Evolutionary conservation across 2,888 invertebrate genomes (phyloP).

Genomic region (Drosophila anceps): DNA sequence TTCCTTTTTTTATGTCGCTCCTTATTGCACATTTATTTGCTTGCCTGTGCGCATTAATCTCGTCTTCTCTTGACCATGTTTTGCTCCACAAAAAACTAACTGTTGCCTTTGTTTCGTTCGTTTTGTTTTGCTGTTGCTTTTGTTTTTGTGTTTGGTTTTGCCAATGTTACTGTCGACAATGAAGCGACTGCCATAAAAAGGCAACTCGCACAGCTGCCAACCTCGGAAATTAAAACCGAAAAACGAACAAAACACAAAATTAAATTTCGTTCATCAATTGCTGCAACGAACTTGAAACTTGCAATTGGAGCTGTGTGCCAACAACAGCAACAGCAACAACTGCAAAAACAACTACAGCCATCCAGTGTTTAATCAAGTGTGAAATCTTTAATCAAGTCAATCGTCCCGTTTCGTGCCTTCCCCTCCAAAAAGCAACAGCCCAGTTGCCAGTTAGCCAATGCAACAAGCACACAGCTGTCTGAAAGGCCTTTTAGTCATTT

Average conservation of each 20-base stretch:
- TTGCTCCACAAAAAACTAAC: conserved; percentile 14
- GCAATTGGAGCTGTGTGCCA: conserved; percentile 43
- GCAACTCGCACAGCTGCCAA: conserved; percentile 32
- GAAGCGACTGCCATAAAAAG: conserved; percentile 27
- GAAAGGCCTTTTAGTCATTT: conserved; percentile 31
- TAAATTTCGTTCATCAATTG: conserved; percentile 45
- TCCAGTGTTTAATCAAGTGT: conserved; percentile 71
- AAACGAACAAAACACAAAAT: conserved; percentile 23
- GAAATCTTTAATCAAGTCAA: conserved; percentile 75
- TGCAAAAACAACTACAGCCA: background rate
- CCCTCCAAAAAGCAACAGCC: background rate
- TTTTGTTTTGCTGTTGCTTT: background rate
- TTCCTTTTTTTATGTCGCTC: conserved; percentile 8
- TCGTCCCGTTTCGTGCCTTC: conserved; percentile 19
- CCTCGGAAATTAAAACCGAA: conserved; percentile 33
- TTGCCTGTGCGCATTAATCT: conserved; percentile 23
- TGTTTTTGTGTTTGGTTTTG: background rate
- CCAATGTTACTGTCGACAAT: conserved; percentile 12
- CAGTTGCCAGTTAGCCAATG: conserved; percentile 44
- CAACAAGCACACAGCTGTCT: conserved; percentile 61
- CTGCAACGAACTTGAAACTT: conserved; percentile 60
- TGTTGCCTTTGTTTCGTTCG: conserved; percentile 4
- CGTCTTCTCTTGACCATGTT: conserved; percentile 10
- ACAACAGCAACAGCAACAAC: conserved; percentile 8
- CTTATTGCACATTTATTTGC: conserved; percentile 25